Conservation (phyloP, 2,888 invertebrate genomes). For the Thysanoteuthis rhombus region DNA sequence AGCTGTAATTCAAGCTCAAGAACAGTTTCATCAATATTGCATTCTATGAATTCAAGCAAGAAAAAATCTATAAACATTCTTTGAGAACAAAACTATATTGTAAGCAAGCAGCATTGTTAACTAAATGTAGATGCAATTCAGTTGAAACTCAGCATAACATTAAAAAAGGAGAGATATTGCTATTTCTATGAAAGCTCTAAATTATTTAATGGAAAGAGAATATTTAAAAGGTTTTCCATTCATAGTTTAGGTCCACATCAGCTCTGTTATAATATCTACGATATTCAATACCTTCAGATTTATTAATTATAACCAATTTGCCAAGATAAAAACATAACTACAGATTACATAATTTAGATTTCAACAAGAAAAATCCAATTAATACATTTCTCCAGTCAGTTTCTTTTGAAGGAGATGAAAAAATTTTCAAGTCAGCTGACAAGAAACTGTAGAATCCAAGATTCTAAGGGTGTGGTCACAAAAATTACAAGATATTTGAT, state of each 20-base stretch:
- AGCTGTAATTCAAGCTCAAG: neutral
- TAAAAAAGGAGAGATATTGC: neutral
- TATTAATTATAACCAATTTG: neutral
- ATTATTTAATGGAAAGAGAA: neutral
- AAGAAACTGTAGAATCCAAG: neutral
- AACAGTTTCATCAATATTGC: neutral
- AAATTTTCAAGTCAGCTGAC: neutral
- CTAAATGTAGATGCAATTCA: neutral
- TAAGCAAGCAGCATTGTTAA: neutral
- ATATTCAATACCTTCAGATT: neutral
- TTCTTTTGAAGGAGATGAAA: too few species aligned
- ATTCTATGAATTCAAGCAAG: neutral
- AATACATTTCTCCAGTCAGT: neutral
- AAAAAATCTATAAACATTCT: neutral
- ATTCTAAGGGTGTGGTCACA: neutral
- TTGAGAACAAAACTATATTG: neutral
- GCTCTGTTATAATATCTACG: neutral
- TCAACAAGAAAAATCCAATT: neutral
- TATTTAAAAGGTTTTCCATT: neutral
- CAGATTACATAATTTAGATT: neutral
- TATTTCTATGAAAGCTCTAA: neutral
- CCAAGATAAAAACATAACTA: too few species aligned
- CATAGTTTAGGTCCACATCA: accelerated
- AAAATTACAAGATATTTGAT: neutral
- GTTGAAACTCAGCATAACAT: neutral